Evolutionary conservation across 2,888 invertebrate species (phyloP).

Genomic region (Acrobasis suavella): DNA sequence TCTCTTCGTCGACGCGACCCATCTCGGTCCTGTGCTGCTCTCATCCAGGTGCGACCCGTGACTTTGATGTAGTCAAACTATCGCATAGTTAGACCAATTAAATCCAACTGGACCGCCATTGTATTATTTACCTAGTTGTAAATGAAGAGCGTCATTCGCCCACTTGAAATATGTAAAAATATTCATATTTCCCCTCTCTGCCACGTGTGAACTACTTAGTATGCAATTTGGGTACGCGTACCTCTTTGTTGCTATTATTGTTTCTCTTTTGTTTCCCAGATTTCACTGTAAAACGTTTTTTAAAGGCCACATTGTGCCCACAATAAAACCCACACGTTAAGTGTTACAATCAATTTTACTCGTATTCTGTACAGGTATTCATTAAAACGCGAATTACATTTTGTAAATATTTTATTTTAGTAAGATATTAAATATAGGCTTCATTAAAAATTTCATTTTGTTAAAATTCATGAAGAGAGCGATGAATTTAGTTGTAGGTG

Average conservation of each 20-base stretch:
- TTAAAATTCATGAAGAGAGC: too few species aligned
- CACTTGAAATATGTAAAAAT: slow-evolving; percentile 22
- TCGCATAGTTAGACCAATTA: too few species aligned
- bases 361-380: too few species aligned
- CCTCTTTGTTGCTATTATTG: slow-evolving; percentile 19
- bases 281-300: neutral
- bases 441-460: too few species aligned
- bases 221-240: slow-evolving; percentile 13
- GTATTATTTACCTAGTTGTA: slow-evolving; percentile 12
- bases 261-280: slow-evolving; percentile 11
- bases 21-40: too few species aligned
- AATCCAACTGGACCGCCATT: neutral
- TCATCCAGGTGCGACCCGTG: too few species aligned
- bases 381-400: too few species aligned
- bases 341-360: neutral
- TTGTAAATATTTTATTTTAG: too few species aligned
- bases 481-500: too few species aligned
- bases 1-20: too few species aligned
- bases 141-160: slow-evolving; percentile 7
- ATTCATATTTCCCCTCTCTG: slow-evolving; percentile 13
- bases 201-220: slow-evolving; percentile 19
- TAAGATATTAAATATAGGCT: too few species aligned
- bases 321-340: neutral
- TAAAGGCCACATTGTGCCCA: neutral
- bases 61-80: too few species aligned